Base-by-base conservation (phyloP, 30 jellyfish, hydroid and myxozoan species). In the Turritopsis dohrnii region DNA sequence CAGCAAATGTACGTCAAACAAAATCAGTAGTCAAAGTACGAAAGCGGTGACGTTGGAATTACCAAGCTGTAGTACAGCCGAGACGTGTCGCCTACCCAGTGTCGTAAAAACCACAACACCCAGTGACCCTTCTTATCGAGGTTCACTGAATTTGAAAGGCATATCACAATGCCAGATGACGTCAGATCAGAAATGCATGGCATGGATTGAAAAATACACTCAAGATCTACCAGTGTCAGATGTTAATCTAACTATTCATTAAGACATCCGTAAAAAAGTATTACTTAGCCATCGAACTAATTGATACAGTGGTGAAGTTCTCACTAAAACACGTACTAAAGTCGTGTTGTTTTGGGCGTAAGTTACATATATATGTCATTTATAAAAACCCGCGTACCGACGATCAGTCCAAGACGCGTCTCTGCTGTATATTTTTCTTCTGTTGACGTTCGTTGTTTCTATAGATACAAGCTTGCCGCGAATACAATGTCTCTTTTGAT, bases 401-500 rank as follows among this genome's bases (percentile, higher is more conserved):
- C n/a, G n/a, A n/a, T n/a, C n/a, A n/a, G n/a, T n/a, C n/a, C n/a
- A n/a, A n/a, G n/a, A n/a, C n/a, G n/a, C n/a, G n/a, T n/a, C n/a
- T n/a, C n/a, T n/a, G n/a, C n/a, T n/a, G n/a, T n/a, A n/a, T n/a
- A n/a, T n/a, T n/a, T n/a, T n/a, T 41, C 60, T 69, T 69, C 30
- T 69, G 31, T 69, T n/a, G 17, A 27, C 77, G 8, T 75, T 18
- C 17, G 83, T 29, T 52, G 83, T 29, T 52, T 24, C 75, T 85
- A 95, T 77, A 95, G 82, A 87, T 95, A 95, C 93, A 95, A 84
- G 82, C 99, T 95, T 0, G 99, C 98, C 5, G 99, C 98, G 82
- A 95, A 95, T 7, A 91, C 96, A 73, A 95, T 95, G 79, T 95
- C 98, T 75, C 99, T 74, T 79, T 91, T 95, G 53, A 95, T 93